Conservation (phyloP, 2,113 vertebrate species). For the Mesembrinibis cayennensis region DNA sequence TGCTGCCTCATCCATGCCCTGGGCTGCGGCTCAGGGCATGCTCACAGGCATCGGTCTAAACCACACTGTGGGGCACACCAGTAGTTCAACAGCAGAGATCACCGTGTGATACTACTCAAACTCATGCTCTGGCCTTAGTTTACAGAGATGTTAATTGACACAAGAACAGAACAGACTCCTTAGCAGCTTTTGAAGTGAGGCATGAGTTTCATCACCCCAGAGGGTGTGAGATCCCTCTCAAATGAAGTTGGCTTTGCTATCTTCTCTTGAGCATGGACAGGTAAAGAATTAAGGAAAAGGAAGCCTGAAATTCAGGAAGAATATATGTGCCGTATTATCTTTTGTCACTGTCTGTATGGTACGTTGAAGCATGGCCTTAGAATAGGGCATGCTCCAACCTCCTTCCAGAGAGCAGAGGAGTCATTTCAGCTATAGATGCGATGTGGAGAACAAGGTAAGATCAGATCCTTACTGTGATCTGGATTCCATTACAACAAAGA, state of each 20-base stretch:
- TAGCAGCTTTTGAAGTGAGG: neutral
- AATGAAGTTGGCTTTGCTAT: neutral
- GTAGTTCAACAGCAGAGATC: neutral
- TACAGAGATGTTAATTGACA: neutral
- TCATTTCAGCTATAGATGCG: neutral
- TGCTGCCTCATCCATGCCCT: neutral
- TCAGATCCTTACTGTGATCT: neutral
- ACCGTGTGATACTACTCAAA: neutral
- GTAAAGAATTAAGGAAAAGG: neutral
- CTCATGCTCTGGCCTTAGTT: neutral
- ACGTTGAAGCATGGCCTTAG: accelerated
- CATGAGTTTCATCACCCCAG: neutral
- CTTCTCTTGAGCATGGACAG: neutral
- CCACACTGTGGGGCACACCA: accelerated
- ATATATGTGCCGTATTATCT: neutral
- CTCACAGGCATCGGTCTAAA: neutral
- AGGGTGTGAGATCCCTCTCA: neutral
- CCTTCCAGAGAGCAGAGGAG: neutral
- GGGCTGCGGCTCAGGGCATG: neutral
- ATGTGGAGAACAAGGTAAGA: neutral
- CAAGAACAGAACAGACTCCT: neutral
- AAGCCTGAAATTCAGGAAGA: neutral
- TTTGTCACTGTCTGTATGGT: neutral
- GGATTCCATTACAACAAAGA: neutral
- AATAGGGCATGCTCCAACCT: neutral